These are phyloP conservation scores for Heliopora coerulea DNA, from an alignment of 92 coral and sea anemone genomes.

Conservation along the genomic window DNA sequence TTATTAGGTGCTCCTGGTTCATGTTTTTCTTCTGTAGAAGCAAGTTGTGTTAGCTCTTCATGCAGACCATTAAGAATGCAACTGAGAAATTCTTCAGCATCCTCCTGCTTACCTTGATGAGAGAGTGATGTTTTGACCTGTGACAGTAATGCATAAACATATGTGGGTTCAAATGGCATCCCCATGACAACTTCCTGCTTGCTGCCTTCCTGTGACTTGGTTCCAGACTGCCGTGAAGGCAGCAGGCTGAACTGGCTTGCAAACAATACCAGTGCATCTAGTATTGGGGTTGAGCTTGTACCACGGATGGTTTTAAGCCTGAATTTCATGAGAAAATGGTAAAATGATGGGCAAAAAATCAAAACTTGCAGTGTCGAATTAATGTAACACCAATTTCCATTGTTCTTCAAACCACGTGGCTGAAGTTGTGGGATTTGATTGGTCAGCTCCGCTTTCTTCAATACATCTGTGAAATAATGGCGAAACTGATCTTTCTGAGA, in stretches of 20 bases:
- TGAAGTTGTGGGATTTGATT: constrained; percentile 62
- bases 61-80: constrained; percentile 94
- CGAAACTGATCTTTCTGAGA: constrained; percentile 23
- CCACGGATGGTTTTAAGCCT: constrained; percentile 68
- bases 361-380: constrained; percentile 95
- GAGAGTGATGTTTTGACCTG: constrained; percentile 79
- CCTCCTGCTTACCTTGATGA: constrained; percentile 88
- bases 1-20: constrained; percentile 46
- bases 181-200: constrained; percentile 74
- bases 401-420: constrained; percentile 85
- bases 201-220: constrained; percentile 30
- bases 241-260: constrained; percentile 22
- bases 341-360: constrained; percentile 85
- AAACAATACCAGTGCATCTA: constrained; percentile 52
- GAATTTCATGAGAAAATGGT: constrained; percentile 71
- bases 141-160: constrained; percentile 77
- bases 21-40: constrained; percentile 48
- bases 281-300: constrained; percentile 84
- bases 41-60: constrained; percentile 72
- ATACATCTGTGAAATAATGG: constrained; percentile 54
- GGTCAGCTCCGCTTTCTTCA: constrained; percentile 62
- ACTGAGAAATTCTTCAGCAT: constrained; percentile 94
- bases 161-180: constrained; percentile 76
- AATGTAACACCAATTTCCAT: constrained; percentile 96
- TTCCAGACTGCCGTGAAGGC: constrained; percentile 5